phyloP scores from a whole-genome alignment of 2,888 invertebrate species.

The Graphium colonna region DNA sequence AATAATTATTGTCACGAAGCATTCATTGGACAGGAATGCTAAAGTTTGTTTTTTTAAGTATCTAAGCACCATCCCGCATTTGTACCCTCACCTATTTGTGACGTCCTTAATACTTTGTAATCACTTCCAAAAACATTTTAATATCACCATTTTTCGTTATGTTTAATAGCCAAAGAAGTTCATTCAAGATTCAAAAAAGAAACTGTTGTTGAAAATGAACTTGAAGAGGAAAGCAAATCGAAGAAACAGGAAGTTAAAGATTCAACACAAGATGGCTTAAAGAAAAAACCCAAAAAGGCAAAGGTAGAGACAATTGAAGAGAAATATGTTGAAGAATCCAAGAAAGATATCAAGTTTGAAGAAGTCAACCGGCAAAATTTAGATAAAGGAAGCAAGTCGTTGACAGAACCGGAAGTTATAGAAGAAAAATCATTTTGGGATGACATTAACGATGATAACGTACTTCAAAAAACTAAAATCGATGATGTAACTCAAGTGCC shows the following conservation, averaged over 20 bases:
- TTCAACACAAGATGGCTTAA: constrained; percentile 38
- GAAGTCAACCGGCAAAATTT: constrained; percentile 36
- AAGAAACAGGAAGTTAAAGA: constrained; percentile 47
- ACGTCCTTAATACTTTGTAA: constrained; percentile 47
- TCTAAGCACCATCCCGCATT: constrained; percentile 30
- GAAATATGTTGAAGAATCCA: constrained; percentile 42
- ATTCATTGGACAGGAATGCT: constrained; percentile 70
- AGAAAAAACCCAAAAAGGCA: constrained; percentile 48
- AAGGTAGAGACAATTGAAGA: constrained; percentile 48
- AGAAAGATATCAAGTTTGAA: constrained; percentile 43
- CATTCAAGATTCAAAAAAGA: constrained; percentile 72
- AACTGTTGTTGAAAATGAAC: constrained; percentile 68
- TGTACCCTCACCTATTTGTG: constrained; percentile 49
- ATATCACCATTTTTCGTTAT: constrained; percentile 49
- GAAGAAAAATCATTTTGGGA: constrained; percentile 65
- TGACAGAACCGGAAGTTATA: constrained; percentile 45
- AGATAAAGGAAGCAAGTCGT: constrained; percentile 37
- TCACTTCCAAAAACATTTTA: constrained; percentile 33
- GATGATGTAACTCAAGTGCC: constrained; percentile 44
- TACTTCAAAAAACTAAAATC: constrained; percentile 39
- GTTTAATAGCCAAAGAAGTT: constrained; percentile 74
- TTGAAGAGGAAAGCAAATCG: constrained; percentile 59
- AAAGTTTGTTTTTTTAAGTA: constrained; percentile 44
- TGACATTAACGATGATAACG: constrained; percentile 44
- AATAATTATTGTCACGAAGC: constrained; percentile 44